Evolutionary conservation across 2,888 invertebrate species (phyloP).

Genomic region (Cryptophagus acutangulus): DNA sequence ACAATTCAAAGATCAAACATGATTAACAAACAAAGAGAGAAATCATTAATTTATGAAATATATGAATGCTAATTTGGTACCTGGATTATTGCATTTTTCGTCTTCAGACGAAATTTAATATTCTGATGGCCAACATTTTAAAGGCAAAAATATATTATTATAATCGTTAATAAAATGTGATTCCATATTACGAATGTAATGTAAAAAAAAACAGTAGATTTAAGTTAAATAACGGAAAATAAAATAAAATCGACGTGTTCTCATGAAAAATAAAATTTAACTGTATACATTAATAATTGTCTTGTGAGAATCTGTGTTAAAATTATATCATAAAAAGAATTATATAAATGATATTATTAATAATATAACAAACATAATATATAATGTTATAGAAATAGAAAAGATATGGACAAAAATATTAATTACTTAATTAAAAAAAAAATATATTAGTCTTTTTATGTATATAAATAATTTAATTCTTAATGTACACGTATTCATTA

Average conservation of each 20-base stretch:
- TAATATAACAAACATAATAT: slow-evolving; percentile 26
- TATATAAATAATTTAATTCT: slow-evolving; percentile 4
- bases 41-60: slow-evolving; percentile 4
- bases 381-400: slow-evolving; percentile 37
- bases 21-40: too few relatives aligned
- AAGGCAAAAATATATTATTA: too few relatives aligned
- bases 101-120: too few relatives aligned
- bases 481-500: not conserved
- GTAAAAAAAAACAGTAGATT: slow-evolving; percentile 14
- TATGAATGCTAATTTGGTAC: slow-evolving; percentile 13
- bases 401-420: slow-evolving; percentile 25
- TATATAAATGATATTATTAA: slow-evolving; percentile 28
- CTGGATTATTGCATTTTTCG: slow-evolving; percentile 13
- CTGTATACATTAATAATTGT: slow-evolving; percentile 25
- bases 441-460: too few relatives aligned
- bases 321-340: slow-evolving; percentile 23
- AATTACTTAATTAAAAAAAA: slow-evolving; percentile 9
- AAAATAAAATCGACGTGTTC: slow-evolving; percentile 15
- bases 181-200: slow-evolving; percentile 31
- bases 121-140: too few relatives aligned
- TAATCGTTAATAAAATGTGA: slow-evolving; percentile 30
- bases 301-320: slow-evolving; percentile 32
- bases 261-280: slow-evolving; percentile 19
- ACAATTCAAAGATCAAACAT: slow-evolving; percentile 11
- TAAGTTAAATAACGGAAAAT: slow-evolving; percentile 13